These are phyloP conservation scores for Ginglymostoma cirratum DNA, from an alignment of 2,113 vertebrate species.

Conservation along the genomic window DNA sequence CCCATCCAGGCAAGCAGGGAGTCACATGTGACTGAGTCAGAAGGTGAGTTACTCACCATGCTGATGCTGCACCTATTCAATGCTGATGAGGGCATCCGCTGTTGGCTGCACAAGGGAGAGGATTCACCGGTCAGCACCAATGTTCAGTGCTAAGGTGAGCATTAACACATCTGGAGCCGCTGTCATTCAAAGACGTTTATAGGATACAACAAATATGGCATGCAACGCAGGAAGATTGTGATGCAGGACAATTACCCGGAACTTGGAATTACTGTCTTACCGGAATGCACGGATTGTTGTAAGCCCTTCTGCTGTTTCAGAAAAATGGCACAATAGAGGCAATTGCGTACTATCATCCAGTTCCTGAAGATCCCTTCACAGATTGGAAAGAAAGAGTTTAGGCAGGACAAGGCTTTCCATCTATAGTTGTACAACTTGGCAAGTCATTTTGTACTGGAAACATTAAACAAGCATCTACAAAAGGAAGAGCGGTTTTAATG, in stretches of 20 bases:
- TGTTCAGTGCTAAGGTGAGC: background rate
- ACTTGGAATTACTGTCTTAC: conserved; percentile 47
- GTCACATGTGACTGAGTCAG: too few species aligned
- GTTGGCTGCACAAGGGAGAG: too few species aligned
- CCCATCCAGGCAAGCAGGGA: too few species aligned
- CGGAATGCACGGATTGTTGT: conserved; percentile 92
- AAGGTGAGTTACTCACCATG: too few species aligned
- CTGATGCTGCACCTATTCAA: background rate
- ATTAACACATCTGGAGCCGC: background rate
- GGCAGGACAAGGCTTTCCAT: background rate
- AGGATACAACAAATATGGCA: background rate
- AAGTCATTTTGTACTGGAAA: background rate
- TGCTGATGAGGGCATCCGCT: background rate
- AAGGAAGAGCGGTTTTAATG: background rate
- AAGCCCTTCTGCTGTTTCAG: conserved; percentile 91
- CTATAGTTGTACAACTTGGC: background rate
- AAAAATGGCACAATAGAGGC: conserved; percentile 93
- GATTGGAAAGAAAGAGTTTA: background rate
- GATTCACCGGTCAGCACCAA: background rate
- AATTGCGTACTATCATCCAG: conserved; percentile 92
- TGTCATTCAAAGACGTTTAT: background rate
- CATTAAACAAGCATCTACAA: background rate
- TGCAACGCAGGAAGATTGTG: background rate
- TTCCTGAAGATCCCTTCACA: conserved; percentile 79
- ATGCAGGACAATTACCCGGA: background rate